Evolutionary conservation across 2,797 vertebrate genomes (phyloP).

Genomic region (Micromesistius poutassou): DNA sequence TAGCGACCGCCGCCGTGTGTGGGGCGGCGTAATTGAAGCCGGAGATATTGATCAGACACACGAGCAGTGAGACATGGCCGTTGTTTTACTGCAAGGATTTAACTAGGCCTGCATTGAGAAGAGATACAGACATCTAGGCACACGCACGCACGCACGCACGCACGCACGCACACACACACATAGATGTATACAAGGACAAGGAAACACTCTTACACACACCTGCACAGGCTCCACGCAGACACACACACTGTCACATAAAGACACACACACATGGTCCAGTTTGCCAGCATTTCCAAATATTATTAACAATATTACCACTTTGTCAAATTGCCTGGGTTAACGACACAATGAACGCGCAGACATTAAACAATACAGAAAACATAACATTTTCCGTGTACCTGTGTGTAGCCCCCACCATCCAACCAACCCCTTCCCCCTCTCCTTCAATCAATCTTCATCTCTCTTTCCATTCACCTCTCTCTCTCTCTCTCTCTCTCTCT

Average conservation of each 20-base stretch:
- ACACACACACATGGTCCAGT: background rate
- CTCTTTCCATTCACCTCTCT: background rate
- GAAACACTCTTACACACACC: background rate
- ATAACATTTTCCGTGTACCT: too few relatives aligned
- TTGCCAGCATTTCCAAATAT: background rate
- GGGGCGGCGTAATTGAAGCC: background rate
- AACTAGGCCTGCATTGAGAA: slow-evolving; percentile 1
- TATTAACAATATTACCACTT: background rate
- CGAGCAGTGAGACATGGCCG: slow-evolving; percentile 10
- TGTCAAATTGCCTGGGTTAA: background rate
- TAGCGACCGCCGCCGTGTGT: background rate
- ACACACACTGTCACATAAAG: background rate
- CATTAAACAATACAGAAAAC: too few relatives aligned
- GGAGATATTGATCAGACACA: slow-evolving; percentile 22
- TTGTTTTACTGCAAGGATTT: slow-evolving; percentile 12
- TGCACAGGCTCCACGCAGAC: background rate
- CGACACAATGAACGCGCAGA: background rate
- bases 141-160: background rate
- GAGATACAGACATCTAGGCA: background rate
- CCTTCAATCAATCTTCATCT: background rate
- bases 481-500: background rate
- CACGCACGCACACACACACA: background rate
- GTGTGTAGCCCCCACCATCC: too few relatives aligned
- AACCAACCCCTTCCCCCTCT: background rate
- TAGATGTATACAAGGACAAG: background rate